phyloP scores from a whole-genome alignment of 2,797 vertebrate genomes.

The Clarias pachynema region DNA sequence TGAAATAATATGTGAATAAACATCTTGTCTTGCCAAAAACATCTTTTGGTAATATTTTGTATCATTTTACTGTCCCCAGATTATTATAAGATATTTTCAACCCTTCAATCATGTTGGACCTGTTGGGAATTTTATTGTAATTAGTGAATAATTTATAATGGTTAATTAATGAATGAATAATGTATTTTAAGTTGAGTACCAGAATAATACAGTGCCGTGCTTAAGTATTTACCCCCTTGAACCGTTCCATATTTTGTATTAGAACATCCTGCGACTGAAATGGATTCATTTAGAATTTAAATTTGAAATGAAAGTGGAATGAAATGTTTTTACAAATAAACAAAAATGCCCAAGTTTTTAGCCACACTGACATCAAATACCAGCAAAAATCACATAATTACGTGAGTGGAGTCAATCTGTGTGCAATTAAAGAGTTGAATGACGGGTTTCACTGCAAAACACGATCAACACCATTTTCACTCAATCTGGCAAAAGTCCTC shows the following conservation, averaged over 20 bases:
- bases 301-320: too few species aligned
- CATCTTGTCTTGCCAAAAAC: background rate
- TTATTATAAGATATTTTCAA: background rate
- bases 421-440: background rate
- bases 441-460: too few species aligned
- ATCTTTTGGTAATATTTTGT: background rate
- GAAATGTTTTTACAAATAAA: background rate
- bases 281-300: background rate
- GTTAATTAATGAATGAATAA: background rate
- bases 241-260: background rate
- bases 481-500: too few species aligned
- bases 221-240: background rate
- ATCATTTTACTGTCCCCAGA: background rate
- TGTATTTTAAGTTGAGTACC: background rate
- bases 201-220: background rate
- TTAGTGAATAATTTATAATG: background rate
- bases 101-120: background rate
- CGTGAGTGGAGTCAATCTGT: background rate
- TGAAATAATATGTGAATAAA: background rate
- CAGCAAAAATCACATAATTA: background rate
- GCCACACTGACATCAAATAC: too few species aligned
- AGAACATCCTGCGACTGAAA: background rate
- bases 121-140: too few species aligned
- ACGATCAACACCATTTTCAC: too few species aligned
- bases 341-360: background rate